phyloP scores from a whole-genome alignment of 2,888 invertebrate species.

The Polyommatus icarus region DNA sequence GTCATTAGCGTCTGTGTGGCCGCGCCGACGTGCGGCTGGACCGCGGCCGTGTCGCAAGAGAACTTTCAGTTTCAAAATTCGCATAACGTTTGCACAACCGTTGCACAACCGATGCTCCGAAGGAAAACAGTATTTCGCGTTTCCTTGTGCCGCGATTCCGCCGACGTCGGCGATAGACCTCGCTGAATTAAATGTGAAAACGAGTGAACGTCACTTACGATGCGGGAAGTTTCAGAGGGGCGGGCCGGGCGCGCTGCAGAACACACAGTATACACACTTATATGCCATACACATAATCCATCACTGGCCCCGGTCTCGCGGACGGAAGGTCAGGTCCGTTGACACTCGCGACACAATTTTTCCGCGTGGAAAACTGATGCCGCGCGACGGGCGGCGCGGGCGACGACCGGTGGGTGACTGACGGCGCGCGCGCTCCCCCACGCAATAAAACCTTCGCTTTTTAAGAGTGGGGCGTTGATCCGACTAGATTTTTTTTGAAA shows the following conservation, averaged over 20 bases:
- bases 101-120: constrained; percentile 36
- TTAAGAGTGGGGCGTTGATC: constrained; percentile 61
- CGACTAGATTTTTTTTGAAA: constrained; percentile 47
- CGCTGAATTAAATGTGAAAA: constrained; percentile 28
- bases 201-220: constrained; percentile 46
- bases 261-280: constrained; percentile 65
- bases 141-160: constrained; percentile 35
- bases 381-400: constrained; percentile 73
- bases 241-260: constrained; percentile 67
- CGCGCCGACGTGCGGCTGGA: constrained; percentile 42
- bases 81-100: constrained; percentile 48
- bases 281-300: constrained; percentile 75
- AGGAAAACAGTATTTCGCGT: constrained; percentile 31
- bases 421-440: constrained; percentile 55
- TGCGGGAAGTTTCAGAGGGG: constrained; percentile 52
- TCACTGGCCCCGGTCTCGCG: constrained; percentile 49
- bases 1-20: constrained; percentile 55
- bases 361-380: constrained; percentile 70
- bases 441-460: constrained; percentile 71
- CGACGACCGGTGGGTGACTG: constrained; percentile 71
- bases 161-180: constrained; percentile 17
- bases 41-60: constrained; percentile 45
- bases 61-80: constrained; percentile 55
- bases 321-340: constrained; percentile 40
- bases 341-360: constrained; percentile 76